These are phyloP conservation scores for Nephrocerus scutellatus DNA, from an alignment of 2,888 invertebrate species.

Conservation along the genomic window DNA sequence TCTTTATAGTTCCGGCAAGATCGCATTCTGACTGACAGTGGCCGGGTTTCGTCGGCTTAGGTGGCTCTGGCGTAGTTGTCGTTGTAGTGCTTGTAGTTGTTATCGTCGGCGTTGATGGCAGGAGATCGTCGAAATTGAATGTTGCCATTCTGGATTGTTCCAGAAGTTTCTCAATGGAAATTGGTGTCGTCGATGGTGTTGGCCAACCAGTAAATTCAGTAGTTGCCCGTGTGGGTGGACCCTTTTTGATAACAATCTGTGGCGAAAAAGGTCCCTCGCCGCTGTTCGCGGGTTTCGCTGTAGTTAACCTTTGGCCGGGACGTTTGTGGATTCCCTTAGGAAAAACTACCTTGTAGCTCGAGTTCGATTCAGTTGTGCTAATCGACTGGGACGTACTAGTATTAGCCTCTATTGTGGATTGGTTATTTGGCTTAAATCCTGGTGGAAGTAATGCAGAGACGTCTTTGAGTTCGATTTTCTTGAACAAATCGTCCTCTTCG, in stretches of 20 bases:
- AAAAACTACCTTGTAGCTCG: conserved; percentile 63
- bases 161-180: conserved; percentile 73
- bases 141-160: conserved; percentile 60
- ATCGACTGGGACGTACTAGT: background rate
- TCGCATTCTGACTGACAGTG: conserved; percentile 72
- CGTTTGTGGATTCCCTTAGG: conserved; percentile 57
- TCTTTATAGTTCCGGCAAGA: conserved; percentile 77
- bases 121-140: conserved; percentile 49
- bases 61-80: conserved; percentile 64
- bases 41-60: conserved; percentile 68
- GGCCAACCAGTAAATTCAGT: conserved; percentile 91
- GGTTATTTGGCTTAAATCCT: conserved; percentile 51
- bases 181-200: conserved; percentile 77
- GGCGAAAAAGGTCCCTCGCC: conserved; percentile 51
- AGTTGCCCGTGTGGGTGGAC: conserved; percentile 78
- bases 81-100: conserved; percentile 56
- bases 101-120: conserved; percentile 47
- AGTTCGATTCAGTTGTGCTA: conserved; percentile 46
- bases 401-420: no score
- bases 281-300: conserved; percentile 47
- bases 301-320: conserved; percentile 54
- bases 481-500: conserved; percentile 23
- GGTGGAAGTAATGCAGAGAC: conserved; percentile 51
- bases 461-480: conserved; percentile 43
- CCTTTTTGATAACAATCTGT: conserved; percentile 68